Conservation (phyloP, 2,888 invertebrate genomes). For the Microdon myrmicae region DNA sequence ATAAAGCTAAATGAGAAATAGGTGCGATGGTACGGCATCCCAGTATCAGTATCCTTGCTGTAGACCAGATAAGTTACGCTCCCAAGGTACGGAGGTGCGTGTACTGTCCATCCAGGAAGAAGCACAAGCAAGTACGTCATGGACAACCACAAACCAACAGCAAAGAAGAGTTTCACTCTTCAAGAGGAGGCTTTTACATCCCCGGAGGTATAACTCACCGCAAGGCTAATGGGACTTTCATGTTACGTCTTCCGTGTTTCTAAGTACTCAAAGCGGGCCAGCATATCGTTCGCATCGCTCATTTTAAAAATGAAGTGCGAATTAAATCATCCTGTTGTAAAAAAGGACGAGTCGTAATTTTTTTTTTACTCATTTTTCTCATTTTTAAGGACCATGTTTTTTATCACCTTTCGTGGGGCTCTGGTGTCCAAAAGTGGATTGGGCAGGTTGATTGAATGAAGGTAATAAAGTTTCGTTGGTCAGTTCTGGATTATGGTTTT, state of each 20-base stretch:
- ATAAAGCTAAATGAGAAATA: conserved; percentile 21
- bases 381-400: conserved; percentile 2
- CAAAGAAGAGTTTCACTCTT: conserved; percentile 1
- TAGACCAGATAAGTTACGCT: too few relatives aligned
- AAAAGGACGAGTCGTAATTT: background rate
- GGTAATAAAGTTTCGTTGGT: background rate
- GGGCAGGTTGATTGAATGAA: too few relatives aligned
- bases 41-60: too few relatives aligned
- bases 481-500: background rate
- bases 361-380: too few relatives aligned
- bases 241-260: conserved; percentile 26
- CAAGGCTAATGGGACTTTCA: conserved; percentile 36
- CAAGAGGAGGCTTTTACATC: conserved; percentile 3
- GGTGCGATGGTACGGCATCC: conserved; percentile 19
- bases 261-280: background rate
- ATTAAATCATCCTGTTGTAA: conserved; percentile 22
- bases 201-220: conserved; percentile 5
- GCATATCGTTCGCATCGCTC: conserved; percentile 14
- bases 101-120: conserved; percentile 2
- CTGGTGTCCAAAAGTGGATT: background rate
- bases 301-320: conserved; percentile 30
- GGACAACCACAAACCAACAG: conserved; percentile 21
- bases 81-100: too few relatives aligned
- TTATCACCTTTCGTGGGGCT: background rate
- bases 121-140: conserved; percentile 13